Conservation (phyloP, 2,113 vertebrate genomes). For the Ochotona princeps region DNA sequence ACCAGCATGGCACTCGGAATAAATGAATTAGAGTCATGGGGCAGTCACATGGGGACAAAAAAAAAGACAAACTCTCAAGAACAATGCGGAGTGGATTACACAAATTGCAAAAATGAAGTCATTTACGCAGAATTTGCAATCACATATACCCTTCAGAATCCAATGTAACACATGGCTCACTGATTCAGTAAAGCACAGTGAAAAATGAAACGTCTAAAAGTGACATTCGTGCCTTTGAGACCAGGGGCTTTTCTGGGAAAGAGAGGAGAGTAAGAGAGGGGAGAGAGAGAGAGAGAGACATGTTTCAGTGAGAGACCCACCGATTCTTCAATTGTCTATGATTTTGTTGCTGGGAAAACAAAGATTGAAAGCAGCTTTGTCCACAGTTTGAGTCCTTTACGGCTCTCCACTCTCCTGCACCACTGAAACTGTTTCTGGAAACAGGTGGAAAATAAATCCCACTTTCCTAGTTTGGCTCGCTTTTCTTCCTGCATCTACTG, state of each 20-base stretch:
- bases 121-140: background rate
- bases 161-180: background rate
- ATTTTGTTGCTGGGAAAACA: background rate
- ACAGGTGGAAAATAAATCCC: background rate
- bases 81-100: background rate
- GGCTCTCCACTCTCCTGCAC: background rate
- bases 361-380: background rate
- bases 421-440: background rate
- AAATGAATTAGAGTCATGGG: background rate
- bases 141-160: background rate
- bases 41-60: background rate
- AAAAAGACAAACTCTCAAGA: slow-evolving; percentile 9
- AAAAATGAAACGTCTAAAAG: background rate
- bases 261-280: too few relatives aligned
- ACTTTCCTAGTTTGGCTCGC: background rate
- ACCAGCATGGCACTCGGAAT: background rate
- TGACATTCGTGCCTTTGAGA: background rate
- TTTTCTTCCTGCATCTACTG: background rate
- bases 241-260: background rate
- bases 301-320: background rate
- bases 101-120: background rate
- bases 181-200: background rate
- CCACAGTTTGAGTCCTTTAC: background rate
- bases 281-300: background rate
- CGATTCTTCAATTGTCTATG: background rate